Base-by-base conservation (phyloP, 2,797 vertebrate species). In the Schizothorax lantsangensis region DNA sequence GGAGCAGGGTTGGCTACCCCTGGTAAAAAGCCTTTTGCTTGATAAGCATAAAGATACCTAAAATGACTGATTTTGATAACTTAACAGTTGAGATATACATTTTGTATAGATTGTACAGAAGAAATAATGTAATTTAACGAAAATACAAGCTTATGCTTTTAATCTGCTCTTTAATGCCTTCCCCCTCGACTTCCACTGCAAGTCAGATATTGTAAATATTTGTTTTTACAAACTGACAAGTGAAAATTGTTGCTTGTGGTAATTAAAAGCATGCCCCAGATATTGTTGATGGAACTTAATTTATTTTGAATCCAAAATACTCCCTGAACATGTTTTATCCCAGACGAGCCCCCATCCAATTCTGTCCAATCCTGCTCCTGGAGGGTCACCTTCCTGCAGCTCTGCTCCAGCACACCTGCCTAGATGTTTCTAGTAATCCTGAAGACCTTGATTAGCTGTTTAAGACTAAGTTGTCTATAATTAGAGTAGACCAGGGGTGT, bases 361-460 rank as follows among this genome's bases (percentile, higher is more conserved):
- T 81, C 59, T 47, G n/a, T 45, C n/a, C 57, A 45, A 21, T 14
- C 9, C 14, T 64, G 23, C 59, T 68, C 40, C 36, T 62, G 54
- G 12, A 40, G 14, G 14, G 38, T n/a, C 23, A 62, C 77, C 36
- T 57, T 59, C 23, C 23, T 43, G 36, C 4, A 59, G 5, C 59
- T 64, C 52, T 78, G 19, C 49, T 78, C 36, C 23, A 43, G 36
- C 54, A 79, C 33, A 40, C 36, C n/a, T 80, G n/a, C 43, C 15
- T 81, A 62, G 40, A 81, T 66, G 43, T 81, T 81, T 66, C 59
- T 5, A 43, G 17, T 68, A 68, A 49, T 81, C 79, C 62, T 49
- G 10, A 81, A 81, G 30, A 33, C 43, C 43, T 81, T 81, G 62
- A 36, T 68, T 68, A 68, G 40, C 43, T 64, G 30, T 68, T 75